Evolutionary conservation across 2,113 vertebrate genomes (phyloP), one percentile per base, ranked within the genome.

Genomic region (Pollachius pollachius): DNA sequence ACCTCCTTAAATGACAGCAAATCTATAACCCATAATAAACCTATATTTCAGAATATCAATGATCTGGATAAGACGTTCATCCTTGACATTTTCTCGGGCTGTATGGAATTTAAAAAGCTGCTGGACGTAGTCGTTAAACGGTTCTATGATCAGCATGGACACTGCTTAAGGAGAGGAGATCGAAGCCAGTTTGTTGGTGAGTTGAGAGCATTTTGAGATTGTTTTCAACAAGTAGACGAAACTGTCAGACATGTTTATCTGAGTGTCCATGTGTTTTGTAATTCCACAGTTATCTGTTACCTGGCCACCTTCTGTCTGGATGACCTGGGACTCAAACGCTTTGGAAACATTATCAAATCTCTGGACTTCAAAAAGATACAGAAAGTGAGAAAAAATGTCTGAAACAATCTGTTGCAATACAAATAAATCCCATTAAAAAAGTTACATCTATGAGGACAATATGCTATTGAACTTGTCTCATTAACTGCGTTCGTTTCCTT

Each of bases 201-300:
- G 94, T 90, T 64, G 15, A 15, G 27, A 52, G 37, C 27, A n/a
- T 59, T n/a, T 3, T 18, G 41, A 64, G 16, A 23, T 15, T 15
- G 17, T 62, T 27, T 67, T 56, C 15, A 13, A 67, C 21, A 25
- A 11, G n/a, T 13, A 16, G 13, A 52, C n/a, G 6, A 25, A 13
- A 11, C 16, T 17, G n/a, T 27, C 7, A 41, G 37, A 41, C 8
- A 9, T 48, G 41, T 13, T 48, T 56, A 17, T 54, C 21, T 52
- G 4, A 25, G 2, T 62, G 16, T 63, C 6, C 62, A 73, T 52
- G 18, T 74, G 17, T 67, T n/a, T 5, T n/a, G 5, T 9, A 72
- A 41, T 84, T 89, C 70, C n/a, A 48, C 70, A 98, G 96, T 96
- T 81, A 87, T 96, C 80, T 94, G 94, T 84, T 98, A 96, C 73